Percentiles rank a stretch among this genome's conserved stretches.
Conservation (phyloP, 1,140 invertebrate species). For the Thrips palmi region DNA sequence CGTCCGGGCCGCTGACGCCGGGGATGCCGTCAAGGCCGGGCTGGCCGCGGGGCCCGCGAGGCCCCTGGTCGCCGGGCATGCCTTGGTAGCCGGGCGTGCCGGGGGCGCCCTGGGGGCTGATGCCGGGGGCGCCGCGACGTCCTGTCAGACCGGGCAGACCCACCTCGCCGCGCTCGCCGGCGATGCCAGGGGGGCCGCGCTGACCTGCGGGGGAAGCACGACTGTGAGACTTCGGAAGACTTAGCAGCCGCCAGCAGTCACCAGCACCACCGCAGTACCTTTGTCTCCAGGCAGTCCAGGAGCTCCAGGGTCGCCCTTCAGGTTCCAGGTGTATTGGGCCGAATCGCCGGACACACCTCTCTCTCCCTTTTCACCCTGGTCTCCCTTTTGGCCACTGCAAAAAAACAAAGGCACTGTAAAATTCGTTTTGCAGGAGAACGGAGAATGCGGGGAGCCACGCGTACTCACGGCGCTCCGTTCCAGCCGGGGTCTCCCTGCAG, state of each 20-base stretch:
- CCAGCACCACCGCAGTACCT: slow-evolving; percentile 26
- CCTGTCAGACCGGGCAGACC: no score
- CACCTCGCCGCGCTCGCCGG: no score
- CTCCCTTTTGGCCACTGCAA: no score
- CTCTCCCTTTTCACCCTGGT: slow-evolving; percentile 30
- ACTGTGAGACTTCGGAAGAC: no score
- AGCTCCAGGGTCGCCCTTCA: slow-evolving; percentile 28
- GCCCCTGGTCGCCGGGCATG: slow-evolving; percentile 26
- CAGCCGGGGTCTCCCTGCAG: slow-evolving; percentile 11
- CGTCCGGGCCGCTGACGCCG: slow-evolving; percentile 20
- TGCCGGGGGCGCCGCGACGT: no score
- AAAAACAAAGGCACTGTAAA: no score
- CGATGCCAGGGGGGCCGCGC: no score
- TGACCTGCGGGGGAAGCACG: no score
- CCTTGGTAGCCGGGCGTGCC: slow-evolving; percentile 5
- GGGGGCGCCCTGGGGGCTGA: no score
- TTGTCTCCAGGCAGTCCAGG: slow-evolving; percentile 23
- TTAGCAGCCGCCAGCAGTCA: no score
- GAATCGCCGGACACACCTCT: slow-evolving; percentile 27
- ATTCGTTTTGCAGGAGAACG: no score
- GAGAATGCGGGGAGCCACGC: no score
- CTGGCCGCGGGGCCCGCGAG: slow-evolving; percentile 28
- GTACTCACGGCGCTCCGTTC: slow-evolving; percentile 26
- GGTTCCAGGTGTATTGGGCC: slow-evolving; percentile 18
- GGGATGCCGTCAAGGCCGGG: slow-evolving; percentile 23